Conservation (phyloP, 2,797 vertebrate species). For the Takifugu rubripes region DNA sequence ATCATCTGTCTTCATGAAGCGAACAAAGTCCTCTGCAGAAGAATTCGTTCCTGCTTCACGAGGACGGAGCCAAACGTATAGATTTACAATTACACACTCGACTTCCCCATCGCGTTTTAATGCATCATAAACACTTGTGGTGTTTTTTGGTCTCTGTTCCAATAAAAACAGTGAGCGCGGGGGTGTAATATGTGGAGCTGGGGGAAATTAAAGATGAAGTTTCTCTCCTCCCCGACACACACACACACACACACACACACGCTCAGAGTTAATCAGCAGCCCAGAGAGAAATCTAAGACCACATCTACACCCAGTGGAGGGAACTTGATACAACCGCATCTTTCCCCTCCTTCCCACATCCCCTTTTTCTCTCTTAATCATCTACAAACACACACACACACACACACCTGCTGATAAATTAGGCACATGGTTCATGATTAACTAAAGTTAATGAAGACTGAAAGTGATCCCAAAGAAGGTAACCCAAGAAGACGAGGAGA, state of each 20-base stretch:
- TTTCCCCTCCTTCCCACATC: constrained; percentile 30
- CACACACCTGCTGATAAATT: constrained; percentile 56
- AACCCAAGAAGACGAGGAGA: constrained; percentile 48
- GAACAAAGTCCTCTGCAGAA: constrained; percentile 44
- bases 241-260: constrained; percentile 26
- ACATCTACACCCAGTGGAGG: constrained; percentile 78
- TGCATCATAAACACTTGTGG: constrained; percentile 75
- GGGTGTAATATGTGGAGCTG: constrained; percentile 78
- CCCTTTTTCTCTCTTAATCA: constrained; percentile 61
- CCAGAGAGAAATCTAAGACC: constrained; percentile 75
- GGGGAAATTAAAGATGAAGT: constrained; percentile 78
- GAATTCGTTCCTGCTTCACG: constrained; percentile 52
- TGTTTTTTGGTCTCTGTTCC: constrained; percentile 74
- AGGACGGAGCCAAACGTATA: constrained; percentile 63
- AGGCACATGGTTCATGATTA: constrained; percentile 62
- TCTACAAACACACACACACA: constrained; percentile 49
- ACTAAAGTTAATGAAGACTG: constrained; percentile 67
- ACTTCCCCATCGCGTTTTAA: constrained; percentile 66
- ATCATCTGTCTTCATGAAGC: constrained; percentile 58
- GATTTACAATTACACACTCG: constrained; percentile 67
- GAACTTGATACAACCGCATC: constrained; percentile 71
- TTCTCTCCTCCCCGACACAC: constrained; percentile 60
- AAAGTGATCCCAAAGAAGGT: constrained; percentile 62
- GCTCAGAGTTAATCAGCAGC: constrained; percentile 69
- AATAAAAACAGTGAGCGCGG: constrained; percentile 73